Conservation (phyloP, 2,888 invertebrate species). For the Coleophora deauratella region DNA sequence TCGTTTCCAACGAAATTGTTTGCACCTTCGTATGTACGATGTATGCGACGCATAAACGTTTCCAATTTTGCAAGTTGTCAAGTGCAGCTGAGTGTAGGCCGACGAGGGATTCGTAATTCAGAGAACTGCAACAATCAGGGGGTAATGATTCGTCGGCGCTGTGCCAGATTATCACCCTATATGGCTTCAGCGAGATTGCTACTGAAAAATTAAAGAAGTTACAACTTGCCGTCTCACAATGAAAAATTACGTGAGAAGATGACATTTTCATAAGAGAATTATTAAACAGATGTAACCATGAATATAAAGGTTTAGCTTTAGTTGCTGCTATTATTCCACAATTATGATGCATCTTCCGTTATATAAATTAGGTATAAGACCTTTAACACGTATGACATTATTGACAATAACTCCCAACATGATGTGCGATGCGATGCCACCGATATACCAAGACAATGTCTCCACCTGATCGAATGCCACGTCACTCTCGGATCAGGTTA, state of each 20-base stretch:
- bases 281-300: too few relatives aligned
- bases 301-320: too few relatives aligned
- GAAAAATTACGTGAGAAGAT: too few relatives aligned
- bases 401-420: background rate
- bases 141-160: conserved; percentile 17
- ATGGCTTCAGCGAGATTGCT: conserved; percentile 1
- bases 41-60: conserved; percentile 18
- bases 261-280: too few relatives aligned
- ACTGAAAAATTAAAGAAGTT: too few relatives aligned
- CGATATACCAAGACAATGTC: too few relatives aligned
- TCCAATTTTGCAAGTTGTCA: conserved; percentile 57
- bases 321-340: too few relatives aligned
- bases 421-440: too few relatives aligned
- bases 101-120: conserved; percentile 1
- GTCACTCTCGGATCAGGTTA: conserved; percentile 30
- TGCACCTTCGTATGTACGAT: background rate
- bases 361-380: too few relatives aligned
- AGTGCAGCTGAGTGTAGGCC: conserved; percentile 32
- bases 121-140: conserved; percentile 16
- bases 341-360: too few relatives aligned
- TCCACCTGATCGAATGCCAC: conserved; percentile 16
- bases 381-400: too few relatives aligned
- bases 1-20: background rate
- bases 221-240: too few relatives aligned
- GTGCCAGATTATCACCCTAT: conserved; percentile 8